A percentile compares a stretch with the other conserved stretches of the same genome.
Evolutionary conservation across 2,797 vertebrate species (phyloP).

Genomic region (Sebastes nivosus): DNA sequence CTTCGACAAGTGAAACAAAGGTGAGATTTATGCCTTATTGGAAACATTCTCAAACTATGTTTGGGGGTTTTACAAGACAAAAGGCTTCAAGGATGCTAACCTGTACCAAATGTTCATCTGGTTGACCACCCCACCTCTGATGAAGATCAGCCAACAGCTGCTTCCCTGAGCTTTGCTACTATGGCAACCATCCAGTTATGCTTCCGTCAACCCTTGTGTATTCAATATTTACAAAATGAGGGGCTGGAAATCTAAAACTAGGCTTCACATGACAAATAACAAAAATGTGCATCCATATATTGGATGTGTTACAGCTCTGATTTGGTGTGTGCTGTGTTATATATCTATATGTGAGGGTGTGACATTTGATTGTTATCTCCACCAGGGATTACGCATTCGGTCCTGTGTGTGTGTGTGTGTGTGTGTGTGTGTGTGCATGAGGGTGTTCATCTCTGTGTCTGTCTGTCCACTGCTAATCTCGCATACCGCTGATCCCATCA

Average conservation of each 20-base stretch:
- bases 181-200: not conserved
- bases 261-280: not conserved
- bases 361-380: not conserved
- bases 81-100: not conserved
- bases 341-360: not conserved
- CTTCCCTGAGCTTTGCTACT: not conserved
- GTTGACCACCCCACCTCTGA: not conserved
- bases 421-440: not conserved
- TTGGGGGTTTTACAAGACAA: not conserved
- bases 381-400: not conserved
- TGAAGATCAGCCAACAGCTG: not conserved
- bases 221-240: not conserved
- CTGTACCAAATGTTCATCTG: not conserved
- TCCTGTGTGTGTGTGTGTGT: not conserved
- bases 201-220: not conserved
- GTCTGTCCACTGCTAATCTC: not conserved
- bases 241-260: not conserved
- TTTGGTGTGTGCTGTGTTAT: not conserved
- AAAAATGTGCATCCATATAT: not conserved
- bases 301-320: not conserved
- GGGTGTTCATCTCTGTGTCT: not conserved
- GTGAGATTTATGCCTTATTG: not conserved
- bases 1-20: not conserved
- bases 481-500: not conserved
- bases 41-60: not conserved